A percentile compares a stretch with the other conserved stretches of the same genome.
Evolutionary conservation across 2,113 vertebrate species (phyloP).

Genomic region (Pedetes capensis): DNA sequence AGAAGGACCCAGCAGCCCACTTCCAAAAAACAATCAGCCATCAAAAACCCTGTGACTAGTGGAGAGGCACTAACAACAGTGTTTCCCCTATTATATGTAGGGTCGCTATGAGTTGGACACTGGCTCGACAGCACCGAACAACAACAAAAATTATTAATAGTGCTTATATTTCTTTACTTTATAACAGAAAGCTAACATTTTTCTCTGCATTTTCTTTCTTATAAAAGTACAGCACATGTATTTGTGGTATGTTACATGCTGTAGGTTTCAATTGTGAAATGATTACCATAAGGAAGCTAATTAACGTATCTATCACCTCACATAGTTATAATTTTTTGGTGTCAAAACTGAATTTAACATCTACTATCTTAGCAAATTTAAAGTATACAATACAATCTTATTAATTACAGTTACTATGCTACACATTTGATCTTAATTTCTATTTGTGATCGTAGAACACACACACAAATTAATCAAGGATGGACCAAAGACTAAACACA

Average conservation of each 20-base stretch:
- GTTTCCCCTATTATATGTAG: too few species aligned
- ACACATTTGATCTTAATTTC: background rate
- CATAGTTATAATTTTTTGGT: background rate
- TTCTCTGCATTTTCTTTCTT: background rate
- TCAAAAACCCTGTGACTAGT: too few species aligned
- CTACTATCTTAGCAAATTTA: background rate
- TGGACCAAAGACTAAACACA: background rate
- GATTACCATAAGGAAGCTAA: background rate
- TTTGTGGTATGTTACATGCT: background rate
- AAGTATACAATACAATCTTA: background rate
- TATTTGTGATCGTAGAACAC: background rate
- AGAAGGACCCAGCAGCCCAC: too few species aligned
- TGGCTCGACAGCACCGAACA: too few species aligned
- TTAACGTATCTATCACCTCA: background rate
- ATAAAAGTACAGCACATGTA: background rate
- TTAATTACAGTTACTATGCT: background rate
- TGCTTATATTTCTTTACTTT: background rate
- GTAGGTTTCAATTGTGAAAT: background rate
- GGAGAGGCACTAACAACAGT: too few species aligned
- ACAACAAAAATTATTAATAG: background rate
- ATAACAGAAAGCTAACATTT: background rate
- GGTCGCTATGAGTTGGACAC: too few species aligned
- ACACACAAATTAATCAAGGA: background rate
- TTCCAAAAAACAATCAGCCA: too few species aligned
- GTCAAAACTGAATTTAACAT: background rate